phyloP scores from a whole-genome alignment of 37 sponge, comb jelly and placozoan genomes.

The Cladorhizidae sp. region DNA sequence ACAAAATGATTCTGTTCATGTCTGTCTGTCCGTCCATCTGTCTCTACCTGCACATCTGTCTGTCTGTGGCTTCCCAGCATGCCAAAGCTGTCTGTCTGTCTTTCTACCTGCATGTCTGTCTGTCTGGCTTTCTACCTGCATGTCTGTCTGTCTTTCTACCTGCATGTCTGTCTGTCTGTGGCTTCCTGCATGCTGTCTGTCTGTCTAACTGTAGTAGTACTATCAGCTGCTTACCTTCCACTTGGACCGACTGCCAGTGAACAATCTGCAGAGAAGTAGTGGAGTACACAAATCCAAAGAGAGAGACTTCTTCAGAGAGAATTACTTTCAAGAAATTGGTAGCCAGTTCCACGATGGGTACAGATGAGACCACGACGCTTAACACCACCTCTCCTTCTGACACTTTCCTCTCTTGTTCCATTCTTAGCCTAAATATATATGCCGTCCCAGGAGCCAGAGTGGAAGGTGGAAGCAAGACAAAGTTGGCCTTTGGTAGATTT shows the following conservation, averaged over 20 bases:
- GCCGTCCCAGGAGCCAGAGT: constrained; percentile 3
- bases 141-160: too few species aligned
- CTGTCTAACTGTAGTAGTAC: not conserved
- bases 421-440: constrained; percentile 40
- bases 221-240: constrained; percentile 12
- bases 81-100: too few species aligned
- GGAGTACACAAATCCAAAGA: constrained; percentile 63
- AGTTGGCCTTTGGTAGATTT: constrained; percentile 13
- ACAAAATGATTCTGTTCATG: too few species aligned
- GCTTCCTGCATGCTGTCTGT: too few species aligned
- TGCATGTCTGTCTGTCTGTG: not conserved
- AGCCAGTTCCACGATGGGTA: constrained; percentile 39
- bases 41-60: too few species aligned
- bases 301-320: constrained; percentile 3
- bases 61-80: too few species aligned
- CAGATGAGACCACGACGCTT: not conserved
- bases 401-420: constrained; percentile 11
- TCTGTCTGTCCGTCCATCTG: too few species aligned
- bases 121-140: too few species aligned
- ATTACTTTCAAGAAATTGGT: not conserved
- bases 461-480: constrained; percentile 26
- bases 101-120: too few species aligned
- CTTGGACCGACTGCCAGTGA: constrained; percentile 39
- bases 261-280: not conserved
- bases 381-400: constrained; percentile 22